Evolutionary conservation across 92 coral and sea anemone genomes (phyloP).

Genomic region (Parazoanthus swiftii): DNA sequence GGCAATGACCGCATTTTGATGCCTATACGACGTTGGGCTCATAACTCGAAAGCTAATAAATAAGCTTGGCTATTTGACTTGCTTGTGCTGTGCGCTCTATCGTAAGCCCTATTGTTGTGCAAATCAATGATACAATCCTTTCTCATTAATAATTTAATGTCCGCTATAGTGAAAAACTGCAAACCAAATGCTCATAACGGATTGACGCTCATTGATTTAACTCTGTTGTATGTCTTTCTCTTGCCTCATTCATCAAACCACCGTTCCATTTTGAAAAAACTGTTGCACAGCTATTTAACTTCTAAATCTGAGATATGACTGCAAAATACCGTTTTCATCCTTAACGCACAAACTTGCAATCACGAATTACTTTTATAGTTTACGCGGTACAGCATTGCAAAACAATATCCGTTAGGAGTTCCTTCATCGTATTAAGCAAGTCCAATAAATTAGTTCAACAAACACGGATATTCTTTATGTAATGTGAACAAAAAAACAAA

Average conservation of each 20-base stretch:
- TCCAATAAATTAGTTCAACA: background rate
- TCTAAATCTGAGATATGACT: background rate
- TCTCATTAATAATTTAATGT: constrained; percentile 51
- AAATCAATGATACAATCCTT: constrained; percentile 50
- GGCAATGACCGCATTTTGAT: constrained; percentile 22
- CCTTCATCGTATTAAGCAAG: too few species aligned
- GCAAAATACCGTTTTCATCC: background rate
- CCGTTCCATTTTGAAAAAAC: background rate
- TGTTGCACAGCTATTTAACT: background rate
- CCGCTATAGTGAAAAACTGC: constrained; percentile 36
- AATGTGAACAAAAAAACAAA: background rate
- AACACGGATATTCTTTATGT: background rate
- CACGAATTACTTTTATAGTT: background rate
- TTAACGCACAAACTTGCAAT: background rate
- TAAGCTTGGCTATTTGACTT: constrained; percentile 51
- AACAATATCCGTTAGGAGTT: background rate
- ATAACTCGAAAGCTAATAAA: constrained; percentile 21
- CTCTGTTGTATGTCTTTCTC: background rate
- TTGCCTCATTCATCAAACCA: background rate
- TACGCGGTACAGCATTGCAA: background rate
- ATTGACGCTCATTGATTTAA: constrained; percentile 3
- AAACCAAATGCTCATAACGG: constrained; percentile 29
- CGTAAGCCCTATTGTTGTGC: constrained; percentile 73
- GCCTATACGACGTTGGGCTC: background rate
- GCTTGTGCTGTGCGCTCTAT: constrained; percentile 44